Conservation (phyloP, 2,797 vertebrate genomes). For the Poeciliopsis paucimaculata region DNA sequence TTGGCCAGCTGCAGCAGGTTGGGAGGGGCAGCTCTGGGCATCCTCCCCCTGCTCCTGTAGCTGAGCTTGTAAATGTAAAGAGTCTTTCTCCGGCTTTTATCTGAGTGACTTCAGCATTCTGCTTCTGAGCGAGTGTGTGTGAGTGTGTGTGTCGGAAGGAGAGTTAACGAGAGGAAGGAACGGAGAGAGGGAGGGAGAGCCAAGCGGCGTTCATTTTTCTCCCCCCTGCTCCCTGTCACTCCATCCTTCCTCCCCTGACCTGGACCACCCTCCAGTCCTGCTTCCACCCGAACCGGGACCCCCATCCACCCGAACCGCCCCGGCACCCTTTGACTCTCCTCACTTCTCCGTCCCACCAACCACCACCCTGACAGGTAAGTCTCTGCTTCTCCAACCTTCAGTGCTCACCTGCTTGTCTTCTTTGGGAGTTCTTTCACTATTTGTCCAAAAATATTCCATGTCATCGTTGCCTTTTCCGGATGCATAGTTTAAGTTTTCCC, state of each 20-base stretch:
- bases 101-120: constrained; percentile 82
- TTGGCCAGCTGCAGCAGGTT: constrained; percentile 77
- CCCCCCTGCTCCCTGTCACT: constrained; percentile 84
- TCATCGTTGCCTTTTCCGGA: constrained; percentile 20
- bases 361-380: constrained; percentile 77
- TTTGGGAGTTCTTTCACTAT: not conserved
- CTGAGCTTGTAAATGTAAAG: constrained; percentile 79
- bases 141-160: constrained; percentile 57
- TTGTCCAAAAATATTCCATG: not conserved
- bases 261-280: constrained; percentile 69
- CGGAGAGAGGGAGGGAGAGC: constrained; percentile 75
- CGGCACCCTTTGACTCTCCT: constrained; percentile 84
- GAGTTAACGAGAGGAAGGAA: constrained; percentile 71
- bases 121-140: constrained; percentile 67
- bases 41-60: constrained; percentile 72
- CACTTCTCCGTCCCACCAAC: constrained; percentile 78
- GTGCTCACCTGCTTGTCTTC: constrained; percentile 2
- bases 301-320: constrained; percentile 66
- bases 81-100: constrained; percentile 79
- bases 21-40: constrained; percentile 72
- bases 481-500: constrained; percentile 66
- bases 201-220: constrained; percentile 76
- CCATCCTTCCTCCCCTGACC: constrained; percentile 79
- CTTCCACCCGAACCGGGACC: constrained; percentile 64
- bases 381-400: constrained; percentile 27